Evolutionary conservation across 2,888 invertebrate genomes (phyloP).

Genomic region (Sisyra terminalis): DNA sequence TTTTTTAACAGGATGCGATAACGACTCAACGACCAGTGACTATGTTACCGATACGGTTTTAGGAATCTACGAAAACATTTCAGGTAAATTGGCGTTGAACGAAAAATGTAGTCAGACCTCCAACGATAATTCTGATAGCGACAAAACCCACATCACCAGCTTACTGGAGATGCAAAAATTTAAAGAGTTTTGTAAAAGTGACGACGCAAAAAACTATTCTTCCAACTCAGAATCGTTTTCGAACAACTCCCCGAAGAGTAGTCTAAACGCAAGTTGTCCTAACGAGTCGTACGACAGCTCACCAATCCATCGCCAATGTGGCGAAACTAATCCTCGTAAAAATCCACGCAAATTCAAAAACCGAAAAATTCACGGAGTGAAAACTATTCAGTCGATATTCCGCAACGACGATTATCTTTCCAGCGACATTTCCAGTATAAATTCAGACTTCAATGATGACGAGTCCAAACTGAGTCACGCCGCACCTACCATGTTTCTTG

Average conservation of each 20-base stretch:
- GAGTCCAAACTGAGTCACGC: neutral
- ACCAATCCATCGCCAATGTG: constrained; percentile 33
- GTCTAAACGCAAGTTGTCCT: constrained; percentile 20
- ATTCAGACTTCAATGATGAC: constrained; percentile 19
- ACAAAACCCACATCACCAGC: constrained; percentile 6
- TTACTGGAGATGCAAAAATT: constrained; percentile 16
- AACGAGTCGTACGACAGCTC: constrained; percentile 31
- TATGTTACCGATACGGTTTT: constrained; percentile 10
- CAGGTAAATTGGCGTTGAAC: neutral
- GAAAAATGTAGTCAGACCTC: neutral
- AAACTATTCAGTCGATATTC: constrained; percentile 27
- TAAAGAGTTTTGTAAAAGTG: constrained; percentile 15
- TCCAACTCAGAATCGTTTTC: constrained; percentile 24
- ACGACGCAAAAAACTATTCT: constrained; percentile 16
- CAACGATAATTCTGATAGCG: neutral
- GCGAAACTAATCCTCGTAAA: constrained; percentile 25
- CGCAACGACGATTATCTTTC: constrained; percentile 27
- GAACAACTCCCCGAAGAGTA: constrained; percentile 22
- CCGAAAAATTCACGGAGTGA: constrained; percentile 33
- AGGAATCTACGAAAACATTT: constrained; percentile 10
- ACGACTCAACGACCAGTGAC: constrained; percentile 11
- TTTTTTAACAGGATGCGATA: constrained; percentile 8
- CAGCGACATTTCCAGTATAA: constrained; percentile 25
- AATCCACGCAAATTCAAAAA: constrained; percentile 26
- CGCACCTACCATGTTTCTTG: constrained; percentile 8